Percentiles rank a stretch among this genome's conserved stretches.
Conservation (phyloP, 2,888 invertebrate species). For the Pandemis cinnamomeana region DNA sequence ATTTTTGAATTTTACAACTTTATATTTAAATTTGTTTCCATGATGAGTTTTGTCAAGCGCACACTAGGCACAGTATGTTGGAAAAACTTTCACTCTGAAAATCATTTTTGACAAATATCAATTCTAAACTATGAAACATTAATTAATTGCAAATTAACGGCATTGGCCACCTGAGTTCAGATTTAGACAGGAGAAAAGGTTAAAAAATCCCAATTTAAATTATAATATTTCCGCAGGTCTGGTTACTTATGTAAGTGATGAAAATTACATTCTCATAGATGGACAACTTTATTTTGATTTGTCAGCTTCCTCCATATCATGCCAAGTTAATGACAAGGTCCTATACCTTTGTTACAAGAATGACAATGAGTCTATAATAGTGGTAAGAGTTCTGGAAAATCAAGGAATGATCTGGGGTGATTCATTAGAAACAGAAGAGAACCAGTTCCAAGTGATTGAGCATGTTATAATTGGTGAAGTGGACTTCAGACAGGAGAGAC, state of each 20-base stretch:
- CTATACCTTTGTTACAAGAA: constrained; percentile 83
- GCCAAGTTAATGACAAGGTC: constrained; percentile 82
- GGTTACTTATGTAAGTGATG: constrained; percentile 82
- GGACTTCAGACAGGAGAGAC: constrained; percentile 61
- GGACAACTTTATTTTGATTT: constrained; percentile 82
- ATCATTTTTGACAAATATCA: no score
- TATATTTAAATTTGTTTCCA: no score
- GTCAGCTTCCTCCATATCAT: constrained; percentile 58
- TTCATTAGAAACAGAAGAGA: constrained; percentile 62
- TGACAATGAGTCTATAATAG: constrained; percentile 69
- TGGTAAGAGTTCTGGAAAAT: constrained; percentile 85
- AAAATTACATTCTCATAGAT: constrained; percentile 85
- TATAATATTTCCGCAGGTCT: constrained; percentile 72
- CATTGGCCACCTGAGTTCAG: no score
- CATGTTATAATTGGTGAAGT: constrained; percentile 73
- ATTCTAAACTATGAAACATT: no score
- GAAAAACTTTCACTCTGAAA: no score
- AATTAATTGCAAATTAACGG: no score
- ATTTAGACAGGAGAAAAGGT: no score
- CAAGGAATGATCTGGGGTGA: constrained; percentile 81
- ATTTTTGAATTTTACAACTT: neutral
- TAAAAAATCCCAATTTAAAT: neutral
- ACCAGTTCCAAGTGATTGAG: constrained; percentile 61
- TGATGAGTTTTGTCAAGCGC: no score
- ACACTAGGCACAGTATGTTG: no score